Evolutionary conservation across 2,113 vertebrate genomes (phyloP).

Genomic region (Cnemophilus loriae): DNA sequence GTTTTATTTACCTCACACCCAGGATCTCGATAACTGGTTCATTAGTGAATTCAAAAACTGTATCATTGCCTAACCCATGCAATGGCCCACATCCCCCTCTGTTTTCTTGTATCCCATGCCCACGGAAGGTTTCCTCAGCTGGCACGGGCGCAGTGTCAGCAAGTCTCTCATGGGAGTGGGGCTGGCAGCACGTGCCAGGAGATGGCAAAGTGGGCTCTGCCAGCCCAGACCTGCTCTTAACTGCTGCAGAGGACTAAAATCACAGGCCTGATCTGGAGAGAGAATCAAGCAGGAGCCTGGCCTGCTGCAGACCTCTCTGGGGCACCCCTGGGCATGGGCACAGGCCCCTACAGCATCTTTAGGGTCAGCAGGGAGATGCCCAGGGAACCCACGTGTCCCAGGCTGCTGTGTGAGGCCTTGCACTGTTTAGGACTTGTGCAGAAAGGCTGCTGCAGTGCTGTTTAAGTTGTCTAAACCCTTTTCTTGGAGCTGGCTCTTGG

Average conservation of each 20-base stretch:
- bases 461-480: background rate
- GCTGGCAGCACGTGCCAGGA: background rate
- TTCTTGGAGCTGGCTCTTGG: background rate
- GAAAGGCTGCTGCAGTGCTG: background rate
- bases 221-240: background rate
- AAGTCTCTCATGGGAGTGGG: fast-evolving
- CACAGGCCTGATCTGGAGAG: background rate
- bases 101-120: too few species aligned
- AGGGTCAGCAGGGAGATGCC: background rate
- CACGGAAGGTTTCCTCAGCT: fast-evolving
- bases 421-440: background rate
- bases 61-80: background rate
- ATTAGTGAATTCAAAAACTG: background rate
- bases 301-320: background rate
- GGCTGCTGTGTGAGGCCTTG: too few species aligned
- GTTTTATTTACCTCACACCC: background rate
- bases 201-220: background rate
- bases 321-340: background rate
- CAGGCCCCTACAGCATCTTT: background rate
- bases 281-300: background rate
- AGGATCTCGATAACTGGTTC: background rate
- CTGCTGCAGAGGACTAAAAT: background rate
- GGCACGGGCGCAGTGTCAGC: fast-evolving
- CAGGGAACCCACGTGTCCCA: fast-evolving
- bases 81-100: background rate